Evolutionary conservation across 2,888 invertebrate species (phyloP).

Genomic region (Mesoligia furuncula): DNA sequence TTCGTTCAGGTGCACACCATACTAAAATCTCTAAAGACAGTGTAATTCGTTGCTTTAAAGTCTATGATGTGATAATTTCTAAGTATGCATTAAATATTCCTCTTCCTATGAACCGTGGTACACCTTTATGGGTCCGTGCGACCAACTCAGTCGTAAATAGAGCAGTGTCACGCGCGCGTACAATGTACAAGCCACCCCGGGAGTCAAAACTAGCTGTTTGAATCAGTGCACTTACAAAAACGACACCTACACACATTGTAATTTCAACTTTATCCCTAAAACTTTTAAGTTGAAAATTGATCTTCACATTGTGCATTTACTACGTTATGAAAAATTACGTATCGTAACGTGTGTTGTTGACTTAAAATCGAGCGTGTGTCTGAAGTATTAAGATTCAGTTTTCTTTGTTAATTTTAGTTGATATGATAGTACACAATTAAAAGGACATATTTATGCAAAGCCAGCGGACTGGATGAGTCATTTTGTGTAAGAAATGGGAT

Average conservation of each 20-base stretch:
- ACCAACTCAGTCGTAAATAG: slow-evolving; percentile 85
- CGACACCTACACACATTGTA: slow-evolving; percentile 42
- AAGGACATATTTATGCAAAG: slow-evolving; percentile 78
- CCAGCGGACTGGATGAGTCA: slow-evolving; percentile 80
- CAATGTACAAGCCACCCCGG: slow-evolving; percentile 89
- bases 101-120: slow-evolving; percentile 72
- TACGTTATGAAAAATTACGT: slow-evolving; percentile 45
- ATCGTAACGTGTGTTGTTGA: slow-evolving; percentile 12
- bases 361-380: slow-evolving; percentile 37
- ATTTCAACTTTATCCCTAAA: slow-evolving; percentile 50
- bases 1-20: neutral
- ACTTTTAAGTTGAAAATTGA: slow-evolving; percentile 40
- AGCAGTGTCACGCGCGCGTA: slow-evolving; percentile 88
- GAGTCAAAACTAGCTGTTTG: slow-evolving; percentile 87
- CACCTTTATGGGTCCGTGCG: slow-evolving; percentile 79
- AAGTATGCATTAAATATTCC: slow-evolving; percentile 48
- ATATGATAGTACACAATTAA: slow-evolving; percentile 76
- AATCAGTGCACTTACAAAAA: slow-evolving; percentile 72
- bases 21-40: neutral
- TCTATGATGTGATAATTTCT: neutral
- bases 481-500: slow-evolving; percentile 82
- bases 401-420: slow-evolving; percentile 48
- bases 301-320: slow-evolving; percentile 49
- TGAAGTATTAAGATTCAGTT: slow-evolving; percentile 61
- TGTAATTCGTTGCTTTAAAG: neutral